Conservation (phyloP, 2,797 vertebrate genomes). For the Clarias platycephalus region DNA sequence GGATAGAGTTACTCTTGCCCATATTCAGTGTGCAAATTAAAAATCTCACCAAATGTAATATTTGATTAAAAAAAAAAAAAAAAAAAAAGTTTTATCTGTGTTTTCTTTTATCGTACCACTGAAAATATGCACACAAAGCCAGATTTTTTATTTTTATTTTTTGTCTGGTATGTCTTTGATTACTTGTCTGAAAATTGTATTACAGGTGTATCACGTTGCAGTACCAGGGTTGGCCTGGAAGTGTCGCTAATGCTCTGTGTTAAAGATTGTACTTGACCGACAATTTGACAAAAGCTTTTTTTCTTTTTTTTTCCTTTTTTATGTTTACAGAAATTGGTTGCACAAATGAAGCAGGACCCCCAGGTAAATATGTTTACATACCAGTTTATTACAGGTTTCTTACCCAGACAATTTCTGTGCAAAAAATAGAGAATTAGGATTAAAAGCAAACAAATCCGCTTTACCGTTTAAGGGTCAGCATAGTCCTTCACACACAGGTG, state of each 20-base stretch:
- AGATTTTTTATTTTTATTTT: neutral
- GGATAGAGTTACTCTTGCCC: neutral
- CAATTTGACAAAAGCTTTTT: constrained; percentile 3
- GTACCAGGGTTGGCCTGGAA: constrained; percentile 53
- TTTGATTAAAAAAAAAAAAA: neutral
- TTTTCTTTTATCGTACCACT: neutral
- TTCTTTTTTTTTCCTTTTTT: constrained; percentile 51
- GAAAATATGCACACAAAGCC: neutral
- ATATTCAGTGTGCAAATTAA: too few species aligned
- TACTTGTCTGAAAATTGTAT: neutral
- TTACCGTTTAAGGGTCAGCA: too few species aligned
- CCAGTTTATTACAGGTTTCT: neutral
- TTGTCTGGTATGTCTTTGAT: neutral
- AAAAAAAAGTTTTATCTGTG: neutral
- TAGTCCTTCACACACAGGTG: neutral
- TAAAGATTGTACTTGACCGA: neutral
- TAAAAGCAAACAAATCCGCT: neutral
- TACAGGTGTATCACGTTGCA: constrained; percentile 51
- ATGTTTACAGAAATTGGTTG: constrained; percentile 89
- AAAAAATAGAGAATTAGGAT: neutral
- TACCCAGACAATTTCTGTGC: neutral
- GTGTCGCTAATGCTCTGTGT: constrained; percentile 53
- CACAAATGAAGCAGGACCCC: constrained; percentile 99
- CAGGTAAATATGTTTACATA: constrained; percentile 79
- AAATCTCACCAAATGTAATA: neutral